These are phyloP conservation scores for Melanaphis sacchari DNA, from an alignment of 1,140 invertebrate species.

Conservation along the genomic window DNA sequence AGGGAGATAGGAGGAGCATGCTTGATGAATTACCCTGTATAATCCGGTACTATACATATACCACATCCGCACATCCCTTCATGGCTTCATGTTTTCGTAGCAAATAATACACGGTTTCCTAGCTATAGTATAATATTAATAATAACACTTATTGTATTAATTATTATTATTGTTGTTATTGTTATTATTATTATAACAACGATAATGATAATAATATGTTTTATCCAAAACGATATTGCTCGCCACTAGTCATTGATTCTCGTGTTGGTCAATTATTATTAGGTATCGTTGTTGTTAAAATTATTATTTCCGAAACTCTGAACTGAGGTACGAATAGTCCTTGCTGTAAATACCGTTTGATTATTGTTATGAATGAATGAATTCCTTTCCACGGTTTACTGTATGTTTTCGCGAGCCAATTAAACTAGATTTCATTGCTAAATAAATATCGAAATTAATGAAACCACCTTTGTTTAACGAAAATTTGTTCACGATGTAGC, in stretches of 20 bases:
- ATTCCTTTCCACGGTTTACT: neutral
- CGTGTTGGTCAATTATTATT: neutral
- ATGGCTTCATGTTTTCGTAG: neutral
- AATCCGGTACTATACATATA: neutral
- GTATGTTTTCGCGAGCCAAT: neutral
- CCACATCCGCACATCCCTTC: neutral
- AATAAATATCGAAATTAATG: neutral
- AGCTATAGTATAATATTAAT: neutral
- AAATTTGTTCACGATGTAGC: neutral
- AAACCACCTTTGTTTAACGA: neutral
- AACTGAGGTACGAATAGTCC: neutral
- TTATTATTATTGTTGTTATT: too few relatives aligned
- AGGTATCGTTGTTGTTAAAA: neutral
- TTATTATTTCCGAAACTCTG: neutral
- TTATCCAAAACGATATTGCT: neutral
- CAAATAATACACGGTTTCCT: neutral
- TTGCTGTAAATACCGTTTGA: neutral
- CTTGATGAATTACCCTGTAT: neutral
- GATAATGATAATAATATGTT: neutral
- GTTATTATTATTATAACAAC: neutral
- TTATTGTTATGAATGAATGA: neutral
- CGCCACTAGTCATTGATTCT: neutral
- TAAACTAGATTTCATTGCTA: neutral
- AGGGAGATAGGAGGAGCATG: too few relatives aligned
- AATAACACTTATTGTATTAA: neutral